Percentiles rank a stretch among this genome's conserved stretches.
These are phyloP conservation scores for Hippocampus guttulatus DNA, from an alignment of 2,113 vertebrate species.

Conservation along the genomic window DNA sequence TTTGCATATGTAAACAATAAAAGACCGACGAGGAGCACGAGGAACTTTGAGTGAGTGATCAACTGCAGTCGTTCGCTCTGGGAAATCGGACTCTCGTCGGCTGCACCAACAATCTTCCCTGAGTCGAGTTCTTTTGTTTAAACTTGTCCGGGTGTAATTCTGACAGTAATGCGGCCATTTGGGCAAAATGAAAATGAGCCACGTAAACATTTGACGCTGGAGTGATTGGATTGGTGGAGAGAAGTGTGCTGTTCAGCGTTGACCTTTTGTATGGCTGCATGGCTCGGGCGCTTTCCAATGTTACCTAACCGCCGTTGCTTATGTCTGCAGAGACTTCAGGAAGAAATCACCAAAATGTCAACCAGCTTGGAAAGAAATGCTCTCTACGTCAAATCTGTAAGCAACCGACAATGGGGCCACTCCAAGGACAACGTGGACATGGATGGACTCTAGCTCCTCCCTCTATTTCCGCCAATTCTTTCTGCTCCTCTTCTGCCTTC, in stretches of 20 bases:
- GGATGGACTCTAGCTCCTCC: background rate
- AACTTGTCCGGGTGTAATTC: too few species aligned
- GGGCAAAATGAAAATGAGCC: background rate
- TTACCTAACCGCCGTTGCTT: background rate
- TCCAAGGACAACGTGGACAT: background rate
- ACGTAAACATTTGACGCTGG: background rate
- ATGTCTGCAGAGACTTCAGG: conserved; percentile 86
- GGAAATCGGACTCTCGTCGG: too few species aligned
- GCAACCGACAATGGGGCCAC: conserved; percentile 22
- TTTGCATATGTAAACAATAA: too few species aligned
- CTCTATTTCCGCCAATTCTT: too few species aligned
- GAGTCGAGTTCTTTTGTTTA: too few species aligned
- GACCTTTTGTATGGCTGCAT: background rate
- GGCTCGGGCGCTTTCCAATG: background rate
- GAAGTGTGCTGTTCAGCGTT: background rate
- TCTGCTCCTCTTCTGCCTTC: too few species aligned
- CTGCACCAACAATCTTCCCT: too few species aligned
- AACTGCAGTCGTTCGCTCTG: too few species aligned
- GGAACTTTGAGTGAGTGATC: too few species aligned
- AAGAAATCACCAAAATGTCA: conserved; percentile 97
- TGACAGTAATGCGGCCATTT: too few species aligned
- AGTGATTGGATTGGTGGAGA: background rate
- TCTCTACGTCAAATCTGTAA: conserved; percentile 96
- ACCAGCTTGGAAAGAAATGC: conserved; percentile 92
- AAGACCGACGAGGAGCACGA: too few species aligned